Base-by-base conservation (phyloP, 2,113 vertebrate genomes). In the Halichoeres trimaculatus region DNA sequence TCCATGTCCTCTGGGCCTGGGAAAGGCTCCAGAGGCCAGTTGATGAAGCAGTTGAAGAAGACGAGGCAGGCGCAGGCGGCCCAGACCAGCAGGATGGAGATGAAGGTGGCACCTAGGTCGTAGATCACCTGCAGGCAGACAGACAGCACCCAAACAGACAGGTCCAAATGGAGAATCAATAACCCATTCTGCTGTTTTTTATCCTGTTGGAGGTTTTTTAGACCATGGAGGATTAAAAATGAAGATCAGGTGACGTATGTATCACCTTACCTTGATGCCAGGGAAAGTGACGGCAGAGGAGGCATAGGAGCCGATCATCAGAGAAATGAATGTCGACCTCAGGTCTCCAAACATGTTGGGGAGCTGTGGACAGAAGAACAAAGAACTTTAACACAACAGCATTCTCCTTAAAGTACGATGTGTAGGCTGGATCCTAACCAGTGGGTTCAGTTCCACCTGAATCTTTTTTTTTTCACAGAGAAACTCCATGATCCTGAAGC, bases 231-330 rank as follows among this genome's bases (percentile, higher is more conserved):
- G 12, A 40, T 40, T 36, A 36, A 11, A 40, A 40, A 40, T 40
- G 9, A 10, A 10, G 79, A n/a, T 19, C 3, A 5, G 10, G n/a
- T 8, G 41, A 35, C 22, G 14, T 20, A 5, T 26, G 24, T 51
- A 0, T 10, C 24, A 17, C 72, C 0, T 59, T 90, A 98, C 97
- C 96, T 98, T 99, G 85, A 99, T 95, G 78, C 96, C 97, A 0
- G 98, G 98, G 84, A 99, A 99, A 40, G 98, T 99, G 88, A 99
- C 97, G 1, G 98, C 98, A 0, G 98, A 99, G 55, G 98, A 99
- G 48, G 98, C 98, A 3, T 99, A 99, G 13, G 97, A 99, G n/a
- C 98, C 98, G 16, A 99, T 99, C 98, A 99, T 99, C 91, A 99
- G 91, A 59, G 97, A 95, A 30, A 99, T 99, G 90, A 99, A 99